These are phyloP conservation scores for Caenorhabditis elegans DNA, from an alignment of 1,140 invertebrate species.

Conservation along the genomic window WBcel235 BX284604.4:11298001-11298500, in stretches of 20 bases:
- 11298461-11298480: no score
- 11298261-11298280: no score
- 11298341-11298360: neutral
- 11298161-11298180: conserved; percentile 4
- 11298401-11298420: no score
- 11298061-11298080: conserved; percentile 11
- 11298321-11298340: neutral
- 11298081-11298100: neutral
- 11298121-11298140: neutral
- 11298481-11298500: no score
- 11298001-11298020: conserved; percentile 52
- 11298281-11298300: no score
- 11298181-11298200: neutral
- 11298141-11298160: neutral
- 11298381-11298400: no score
- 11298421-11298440: no score
- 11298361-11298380: neutral
- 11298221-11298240: neutral
- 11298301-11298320: no score
- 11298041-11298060: neutral
- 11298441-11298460: no score
- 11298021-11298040: conserved; percentile 47
- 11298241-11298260: neutral
- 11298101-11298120: no score
- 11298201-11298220: neutral